Evolutionary conservation across 2,888 invertebrate genomes (phyloP), one percentile per base, ranked within the genome.

Genomic region (Lacanobia wlatinum): DNA sequence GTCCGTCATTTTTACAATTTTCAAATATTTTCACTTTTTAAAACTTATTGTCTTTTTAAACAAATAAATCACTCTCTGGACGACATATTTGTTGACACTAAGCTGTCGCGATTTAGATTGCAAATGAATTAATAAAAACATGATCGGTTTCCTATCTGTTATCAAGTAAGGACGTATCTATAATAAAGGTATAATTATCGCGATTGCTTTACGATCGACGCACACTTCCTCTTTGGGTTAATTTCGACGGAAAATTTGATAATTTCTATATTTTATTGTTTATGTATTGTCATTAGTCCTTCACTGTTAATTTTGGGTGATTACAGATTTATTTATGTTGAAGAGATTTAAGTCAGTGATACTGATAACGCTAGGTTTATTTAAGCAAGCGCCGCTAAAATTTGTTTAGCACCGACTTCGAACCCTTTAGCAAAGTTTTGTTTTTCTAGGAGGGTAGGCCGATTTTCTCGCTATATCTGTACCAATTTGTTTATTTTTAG

Each of bases 91-190:
- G 86, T 84, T 87, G 83, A 85, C 86, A 87, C 85, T 84, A 70
- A 73, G 84, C 82, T 86, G 85, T 84, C 89, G 90, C 90, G 90
- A 91, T 92, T 91, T 88, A 88, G 90, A 93, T 93, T 91, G 92
- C 92, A 88, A 95, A 93, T 94, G 93, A 92, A 92, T 91, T 90
- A 88, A 90, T 90, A 91, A 92, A 89, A 89, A 87, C 87, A 82
- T 80, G 81, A 89, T 92, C 83, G 90, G 87, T 93, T 91, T 90
- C 89, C 77, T 81, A 81, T 81, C 82, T 23, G 87, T 91, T 92
- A 92, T 94, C 93, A 86, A 82, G 80, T 82, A 68, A 84, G 87
- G 79, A 90, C 88, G 83, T 93, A 87, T 90, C 87, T 84, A 83
- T 87, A 87, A 88, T 90, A 87, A 88, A 88, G 83, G 78, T 84